Conservation (phyloP, 2,888 invertebrate genomes). For the Diarsia rubi region DNA sequence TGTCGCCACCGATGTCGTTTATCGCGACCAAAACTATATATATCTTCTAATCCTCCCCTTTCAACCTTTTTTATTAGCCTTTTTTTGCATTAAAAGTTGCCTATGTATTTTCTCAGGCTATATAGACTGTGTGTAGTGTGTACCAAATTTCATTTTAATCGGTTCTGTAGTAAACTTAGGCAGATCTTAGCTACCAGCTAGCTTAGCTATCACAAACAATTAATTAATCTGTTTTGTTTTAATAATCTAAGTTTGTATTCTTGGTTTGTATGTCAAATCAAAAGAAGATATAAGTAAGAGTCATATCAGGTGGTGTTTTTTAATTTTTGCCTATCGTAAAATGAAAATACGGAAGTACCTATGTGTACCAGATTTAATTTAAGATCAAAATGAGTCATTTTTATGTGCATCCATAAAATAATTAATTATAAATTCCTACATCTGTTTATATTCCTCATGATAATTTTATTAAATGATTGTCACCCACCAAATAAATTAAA, state of each 20-base stretch:
- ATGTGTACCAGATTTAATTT: background rate
- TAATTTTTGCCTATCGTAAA: background rate
- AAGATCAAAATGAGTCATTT: background rate
- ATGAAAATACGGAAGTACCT: background rate
- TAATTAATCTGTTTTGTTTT: background rate
- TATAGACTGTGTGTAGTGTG: no score
- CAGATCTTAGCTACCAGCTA: background rate
- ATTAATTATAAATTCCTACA: background rate
- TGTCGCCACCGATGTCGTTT: no score
- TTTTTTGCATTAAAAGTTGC: no score
- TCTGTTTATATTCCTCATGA: background rate
- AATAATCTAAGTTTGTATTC: background rate
- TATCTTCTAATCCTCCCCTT: no score
- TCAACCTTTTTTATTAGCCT: no score
- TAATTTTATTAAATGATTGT: background rate
- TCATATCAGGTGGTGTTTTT: background rate
- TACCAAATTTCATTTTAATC: no score
- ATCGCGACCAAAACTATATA: no score
- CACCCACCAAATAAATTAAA: slow-evolving; percentile 33
- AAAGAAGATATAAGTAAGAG: background rate
- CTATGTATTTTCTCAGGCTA: no score
- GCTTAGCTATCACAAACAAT: background rate
- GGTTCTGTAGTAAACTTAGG: background rate
- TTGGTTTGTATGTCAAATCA: background rate
- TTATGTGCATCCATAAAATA: background rate